Base-by-base conservation (phyloP, 2,797 vertebrate genomes). In the Zonotrichia albicollis region DNA sequence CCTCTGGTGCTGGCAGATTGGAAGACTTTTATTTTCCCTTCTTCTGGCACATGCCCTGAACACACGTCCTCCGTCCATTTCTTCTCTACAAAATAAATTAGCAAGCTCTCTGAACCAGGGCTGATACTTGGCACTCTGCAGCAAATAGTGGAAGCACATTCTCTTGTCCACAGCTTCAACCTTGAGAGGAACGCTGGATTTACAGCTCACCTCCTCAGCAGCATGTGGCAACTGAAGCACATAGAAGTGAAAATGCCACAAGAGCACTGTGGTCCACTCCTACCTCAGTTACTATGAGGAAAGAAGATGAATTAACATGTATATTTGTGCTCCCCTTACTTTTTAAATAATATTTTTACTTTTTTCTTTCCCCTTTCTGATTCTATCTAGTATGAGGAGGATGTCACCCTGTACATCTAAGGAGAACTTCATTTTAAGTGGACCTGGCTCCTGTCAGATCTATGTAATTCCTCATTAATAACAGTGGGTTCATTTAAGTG, bases 1-100 rank as follows among this genome's bases (percentile, higher is more conserved):
- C 15, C 14, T 78, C 77, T 86, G 58, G 78, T 40, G 27, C 13
- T 81, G 25, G 32, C 32, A 74, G 22, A 67, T 7, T 43, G 34
- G 23, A 87, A 89, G 55, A 65, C 14, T 43, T 72, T 27, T 80
- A 40, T 60, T 48, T 77, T 45, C 8, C 4, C 26, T 70, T 25
- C 27, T 93, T 75, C 80, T 85, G 62, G 23, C 51, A 29, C 6
- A 12, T 66, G 58, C 48, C 38, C 72, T 17, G 25, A 87, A 48
- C 27, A 66, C 57, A 80, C 1, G 0, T 80, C 36, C 38, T 86
- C 58, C 58, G 27, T 65, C 30, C 30, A 22, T 72, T 91, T 85
- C 45, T 67, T 84, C 73, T 86, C 76, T 81, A 77, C 22, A 75
- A 91, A 89, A 58, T 58, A 91, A 77, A 84, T 91, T 83, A 87